Evolutionary conservation across 2,888 invertebrate genomes (phyloP).

Genomic region (Cephus pygmeus): DNA sequence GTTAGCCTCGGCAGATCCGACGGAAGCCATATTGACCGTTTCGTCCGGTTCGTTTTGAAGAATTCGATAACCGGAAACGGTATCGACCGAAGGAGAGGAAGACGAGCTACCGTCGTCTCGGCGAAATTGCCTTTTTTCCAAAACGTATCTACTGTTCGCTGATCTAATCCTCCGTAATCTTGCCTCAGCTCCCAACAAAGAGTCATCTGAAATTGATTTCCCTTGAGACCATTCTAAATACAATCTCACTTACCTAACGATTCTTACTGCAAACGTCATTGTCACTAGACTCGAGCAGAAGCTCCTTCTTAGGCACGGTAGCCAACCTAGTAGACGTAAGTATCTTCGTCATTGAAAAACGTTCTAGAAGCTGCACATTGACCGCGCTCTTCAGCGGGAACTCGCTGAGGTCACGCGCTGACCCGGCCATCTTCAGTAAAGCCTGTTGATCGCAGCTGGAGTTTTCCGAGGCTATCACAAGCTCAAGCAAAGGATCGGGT

Average conservation of each 20-base stretch:
- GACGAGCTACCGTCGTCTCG: slow-evolving; percentile 43
- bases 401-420: slow-evolving; percentile 51
- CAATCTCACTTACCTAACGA: not conserved
- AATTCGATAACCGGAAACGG: slow-evolving; percentile 46
- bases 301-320: slow-evolving; percentile 41
- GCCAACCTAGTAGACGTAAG: slow-evolving; percentile 20
- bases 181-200: slow-evolving; percentile 61
- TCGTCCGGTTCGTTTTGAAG: slow-evolving; percentile 48
- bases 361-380: slow-evolving; percentile 18
- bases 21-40: slow-evolving; percentile 1
- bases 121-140: slow-evolving; percentile 16
- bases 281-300: slow-evolving; percentile 59
- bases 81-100: slow-evolving; percentile 45
- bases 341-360: slow-evolving; percentile 39
- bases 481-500: slow-evolving; percentile 56
- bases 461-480: slow-evolving; percentile 59
- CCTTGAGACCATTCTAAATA: not conserved
- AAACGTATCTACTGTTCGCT: slow-evolving; percentile 48
- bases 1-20: not conserved
- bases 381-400: slow-evolving; percentile 31
- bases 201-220: slow-evolving; percentile 49
- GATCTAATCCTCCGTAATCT: slow-evolving; percentile 64
- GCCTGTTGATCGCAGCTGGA: slow-evolving; percentile 52
- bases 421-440: slow-evolving; percentile 52
- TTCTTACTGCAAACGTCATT: slow-evolving; percentile 54